Base-by-base conservation (phyloP, 2,797 vertebrate genomes). In the Lepidocolaptes lacrymiger region DNA sequence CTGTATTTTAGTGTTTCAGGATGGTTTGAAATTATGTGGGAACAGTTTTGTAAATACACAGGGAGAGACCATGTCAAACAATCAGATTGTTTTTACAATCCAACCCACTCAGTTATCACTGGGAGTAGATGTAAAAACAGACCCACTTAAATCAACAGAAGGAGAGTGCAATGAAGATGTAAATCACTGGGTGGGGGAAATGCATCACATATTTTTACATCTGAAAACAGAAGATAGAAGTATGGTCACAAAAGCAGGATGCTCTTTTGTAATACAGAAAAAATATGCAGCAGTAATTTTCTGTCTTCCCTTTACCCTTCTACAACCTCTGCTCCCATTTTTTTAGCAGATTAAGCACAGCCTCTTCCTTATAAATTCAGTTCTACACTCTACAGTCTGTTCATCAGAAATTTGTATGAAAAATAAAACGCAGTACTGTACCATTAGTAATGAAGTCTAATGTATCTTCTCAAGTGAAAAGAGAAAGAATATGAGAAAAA, bases 21-120 rank as follows among this genome's bases (percentile, higher is more conserved):
- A 90, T 66, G 73, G 63, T 52, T 49, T 91, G 80, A 92, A 95
- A 96, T 95, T 63, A 81, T 49, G 73, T 95, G 96, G 91, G 89
- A 96, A 95, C 48, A 88, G 76, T 91, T 96, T 87, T 93, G 74
- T 88, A 96, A 95, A 91, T 87, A 94, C 62, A 93, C 71, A 91
- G 71, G 67, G 77, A 93, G 85, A 95, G 56, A 92, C 82, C 83
- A 63, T 90, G 95, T 95, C 95, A 91, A 93, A 93, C 89, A 96
- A 95, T 94, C 85, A 84, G 91, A 88, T 15, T 96, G 88, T 78
- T 93, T 97, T 95, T 90, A 90, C 74, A 95, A 68, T 90, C 89
- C 88, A 90, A 73, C 74, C 63, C 88, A 85, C 80, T 76, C 88
- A 66, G 74, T 91, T 95, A 94, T 93, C 88, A 90, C 74, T 88